Evolutionary conservation across 37 sponge, comb jelly and placozoan genomes (phyloP).

Genomic region (Geodia barretti): DNA sequence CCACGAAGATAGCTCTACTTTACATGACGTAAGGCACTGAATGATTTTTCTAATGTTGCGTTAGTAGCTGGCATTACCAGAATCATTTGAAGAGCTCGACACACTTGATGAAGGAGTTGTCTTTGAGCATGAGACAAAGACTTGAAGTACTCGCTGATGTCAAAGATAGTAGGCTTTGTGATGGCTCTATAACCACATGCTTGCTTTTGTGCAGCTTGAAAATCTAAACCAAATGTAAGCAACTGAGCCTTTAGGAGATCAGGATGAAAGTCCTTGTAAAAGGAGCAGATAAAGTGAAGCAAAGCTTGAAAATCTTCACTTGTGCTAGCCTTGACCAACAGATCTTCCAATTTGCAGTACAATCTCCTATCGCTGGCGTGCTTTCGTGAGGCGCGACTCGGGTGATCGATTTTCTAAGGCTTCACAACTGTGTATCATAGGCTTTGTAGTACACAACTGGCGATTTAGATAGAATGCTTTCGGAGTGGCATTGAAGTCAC

Average conservation of each 20-base stretch:
- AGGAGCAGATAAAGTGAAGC: slow-evolving; percentile 15
- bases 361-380: too few species aligned
- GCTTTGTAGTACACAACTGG: too few species aligned
- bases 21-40: slow-evolving; percentile 34
- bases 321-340: slow-evolving; percentile 13
- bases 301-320: not conserved
- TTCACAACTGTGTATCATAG: not conserved
- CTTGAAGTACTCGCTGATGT: slow-evolving; percentile 13
- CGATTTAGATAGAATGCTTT: slow-evolving; percentile 16
- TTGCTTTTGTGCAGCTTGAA: not conserved
- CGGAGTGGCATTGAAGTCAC: slow-evolving; percentile 14
- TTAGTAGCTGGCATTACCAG: slow-evolving; percentile 64
- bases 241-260: slow-evolving; percentile 29
- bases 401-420: slow-evolving; percentile 13
- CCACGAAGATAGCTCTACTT: slow-evolving; percentile 24
- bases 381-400: slow-evolving; percentile 20
- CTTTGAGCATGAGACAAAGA: slow-evolving; percentile 18
- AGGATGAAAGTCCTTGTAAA: slow-evolving; percentile 37
- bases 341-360: slow-evolving; percentile 38
- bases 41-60: slow-evolving; percentile 50
- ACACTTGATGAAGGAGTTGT: slow-evolving; percentile 25
- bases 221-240: slow-evolving; percentile 15
- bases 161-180: slow-evolving; percentile 19
- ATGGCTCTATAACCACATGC: not conserved
- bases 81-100: slow-evolving; percentile 17